These are phyloP conservation scores for Cydia splendana DNA, from an alignment of 1,140 invertebrate genomes.

Conservation along the genomic window DNA sequence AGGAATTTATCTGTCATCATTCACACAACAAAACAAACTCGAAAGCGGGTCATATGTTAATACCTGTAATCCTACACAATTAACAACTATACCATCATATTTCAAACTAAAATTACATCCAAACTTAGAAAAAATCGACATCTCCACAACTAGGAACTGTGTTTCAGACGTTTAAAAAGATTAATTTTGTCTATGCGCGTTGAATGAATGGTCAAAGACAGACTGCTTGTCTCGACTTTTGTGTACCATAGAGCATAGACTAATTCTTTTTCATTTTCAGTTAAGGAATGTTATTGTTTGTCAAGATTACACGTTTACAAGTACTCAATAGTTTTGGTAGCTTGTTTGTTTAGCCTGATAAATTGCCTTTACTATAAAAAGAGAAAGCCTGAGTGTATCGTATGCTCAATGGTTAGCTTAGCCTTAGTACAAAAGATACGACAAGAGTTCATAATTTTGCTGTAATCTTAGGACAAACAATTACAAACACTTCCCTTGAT, in stretches of 20 bases:
- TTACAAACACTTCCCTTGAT: neutral
- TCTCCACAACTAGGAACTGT: neutral
- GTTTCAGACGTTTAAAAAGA: conserved; percentile 19
- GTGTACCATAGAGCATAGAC: conserved; percentile 27
- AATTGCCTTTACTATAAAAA: conserved; percentile 18
- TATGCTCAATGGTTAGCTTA: neutral
- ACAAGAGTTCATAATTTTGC: neutral
- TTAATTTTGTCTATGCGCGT: conserved; percentile 23
- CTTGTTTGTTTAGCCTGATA: conserved; percentile 24
- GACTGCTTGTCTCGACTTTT: conserved; percentile 30
- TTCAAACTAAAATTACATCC: conserved; percentile 29
- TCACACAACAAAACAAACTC: conserved; percentile 18
- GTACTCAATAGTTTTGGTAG: conserved; percentile 26
- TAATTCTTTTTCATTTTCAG: conserved; percentile 32
- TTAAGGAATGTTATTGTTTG: conserved; percentile 29
- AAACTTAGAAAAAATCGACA: conserved; percentile 19
- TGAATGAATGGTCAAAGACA: conserved; percentile 29
- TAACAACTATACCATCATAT: conserved; percentile 16
- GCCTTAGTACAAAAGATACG: neutral
- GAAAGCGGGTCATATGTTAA: conserved; percentile 28
- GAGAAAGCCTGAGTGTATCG: neutral
- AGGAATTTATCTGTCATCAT: conserved; percentile 27
- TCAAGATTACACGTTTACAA: conserved; percentile 30
- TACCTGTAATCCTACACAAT: conserved; percentile 29
- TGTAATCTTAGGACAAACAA: neutral